A percentile compares a stretch with the other conserved stretches of the same genome.
Conservation (phyloP, 2,113 vertebrate species). For the Oenanthe melanoleuca region DNA sequence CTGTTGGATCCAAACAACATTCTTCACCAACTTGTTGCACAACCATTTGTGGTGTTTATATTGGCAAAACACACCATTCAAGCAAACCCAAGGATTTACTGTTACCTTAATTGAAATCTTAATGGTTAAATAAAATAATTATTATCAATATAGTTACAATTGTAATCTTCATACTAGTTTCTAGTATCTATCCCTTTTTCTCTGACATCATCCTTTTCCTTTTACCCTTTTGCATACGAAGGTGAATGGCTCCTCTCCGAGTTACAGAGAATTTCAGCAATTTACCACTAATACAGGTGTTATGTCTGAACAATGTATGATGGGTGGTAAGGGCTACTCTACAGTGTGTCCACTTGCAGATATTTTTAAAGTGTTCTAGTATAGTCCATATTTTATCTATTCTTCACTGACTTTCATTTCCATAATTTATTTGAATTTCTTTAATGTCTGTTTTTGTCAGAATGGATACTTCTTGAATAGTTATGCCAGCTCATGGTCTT, state of each 20-base stretch:
- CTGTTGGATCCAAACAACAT: not conserved
- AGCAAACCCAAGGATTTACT: not conserved
- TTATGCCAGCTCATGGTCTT: not conserved
- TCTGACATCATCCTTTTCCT: not conserved
- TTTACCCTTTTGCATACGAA: not conserved
- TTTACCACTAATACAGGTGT: not conserved
- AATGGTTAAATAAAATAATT: not conserved
- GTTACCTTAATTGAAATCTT: not conserved
- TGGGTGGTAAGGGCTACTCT: not conserved
- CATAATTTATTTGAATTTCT: not conserved
- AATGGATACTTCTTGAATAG: not conserved
- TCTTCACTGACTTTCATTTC: not conserved
- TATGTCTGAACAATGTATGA: not conserved
- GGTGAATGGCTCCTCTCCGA: not conserved
- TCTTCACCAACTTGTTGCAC: not conserved
- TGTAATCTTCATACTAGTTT: not conserved
- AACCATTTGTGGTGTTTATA: not conserved
- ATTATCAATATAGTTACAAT: not conserved
- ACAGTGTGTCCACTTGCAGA: not conserved
- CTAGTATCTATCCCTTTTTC: not conserved
- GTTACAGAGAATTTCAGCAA: not conserved
- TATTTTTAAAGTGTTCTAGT: not conserved
- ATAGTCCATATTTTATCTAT: not conserved
- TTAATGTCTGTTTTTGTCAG: not conserved
- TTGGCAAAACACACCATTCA: not conserved